Base-by-base conservation (phyloP, 1,140 invertebrate genomes). In the Planococcus citri region DNA sequence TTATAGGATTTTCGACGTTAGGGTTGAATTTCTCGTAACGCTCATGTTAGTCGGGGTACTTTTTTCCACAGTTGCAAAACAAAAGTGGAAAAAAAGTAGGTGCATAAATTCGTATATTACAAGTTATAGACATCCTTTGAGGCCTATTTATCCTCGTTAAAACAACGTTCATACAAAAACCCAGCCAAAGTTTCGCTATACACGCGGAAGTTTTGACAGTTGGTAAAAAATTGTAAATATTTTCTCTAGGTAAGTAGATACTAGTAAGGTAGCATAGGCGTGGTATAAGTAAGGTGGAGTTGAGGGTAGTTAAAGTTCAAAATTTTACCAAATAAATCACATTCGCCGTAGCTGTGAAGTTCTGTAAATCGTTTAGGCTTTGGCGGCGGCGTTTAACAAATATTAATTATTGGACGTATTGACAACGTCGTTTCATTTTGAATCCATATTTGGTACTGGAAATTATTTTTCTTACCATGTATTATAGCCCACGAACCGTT, bases 201-300 rank as follows among this genome's bases (percentile, higher is more conserved):
- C 41, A 51, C 17, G 41, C 17, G 6, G 41, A 51, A 51, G 41
- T 51, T 51, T 17, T 51, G 41, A 51, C 41, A 51, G 41, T 20
- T 51, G n/a, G 41, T 51, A 51, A 51, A 51, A 51, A 51, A 51
- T 51, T 51, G 41, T 51, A 51, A 51, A 51, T 51, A 51, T 51
- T 51, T 51, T 51, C 41, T n/a, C n/a, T n/a, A n/a, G n/a, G n/a
- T n/a, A n/a, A n/a, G n/a, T n/a, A n/a, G n/a, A n/a, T n/a, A n/a
- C n/a, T n/a, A n/a, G n/a, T n/a, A n/a, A n/a, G n/a, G n/a, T n/a
- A n/a, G n/a, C n/a, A n/a, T n/a, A n/a, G n/a, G n/a, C n/a, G n/a
- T n/a, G n/a, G n/a, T n/a, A n/a, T n/a, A n/a, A 17, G 10, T 17
- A 20, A 51, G 41, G n/a, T 51, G 3, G 41, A 51, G 17, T 9